A percentile compares a stretch with the other conserved stretches of the same genome.
Evolutionary conservation across 2,888 invertebrate genomes (phyloP).

Genomic region (Aleiodes alternator): DNA sequence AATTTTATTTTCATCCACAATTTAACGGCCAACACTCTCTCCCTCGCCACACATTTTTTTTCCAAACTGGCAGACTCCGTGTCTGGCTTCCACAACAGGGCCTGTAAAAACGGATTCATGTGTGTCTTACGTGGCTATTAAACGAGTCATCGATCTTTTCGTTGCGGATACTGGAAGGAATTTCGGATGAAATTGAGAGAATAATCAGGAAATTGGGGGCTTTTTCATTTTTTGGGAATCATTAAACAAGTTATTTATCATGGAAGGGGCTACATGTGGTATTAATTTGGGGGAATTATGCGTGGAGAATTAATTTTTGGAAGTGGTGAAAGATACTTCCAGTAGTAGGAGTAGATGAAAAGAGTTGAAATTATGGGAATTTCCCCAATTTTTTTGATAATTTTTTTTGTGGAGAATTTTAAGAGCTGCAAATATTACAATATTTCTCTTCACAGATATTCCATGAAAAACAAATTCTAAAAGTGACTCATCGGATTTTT

Average conservation of each 20-base stretch:
- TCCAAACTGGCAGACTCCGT: neutral
- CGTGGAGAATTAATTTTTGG: too few species aligned
- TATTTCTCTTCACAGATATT: too few species aligned
- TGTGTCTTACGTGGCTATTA: conserved; percentile 13
- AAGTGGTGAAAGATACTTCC: too few species aligned
- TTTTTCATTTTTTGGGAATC: neutral
- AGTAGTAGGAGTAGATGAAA: too few species aligned
- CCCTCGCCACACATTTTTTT: neutral
- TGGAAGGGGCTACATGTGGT: neutral
- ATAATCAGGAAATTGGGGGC: neutral
- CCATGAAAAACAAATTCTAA: too few species aligned
- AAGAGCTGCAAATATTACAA: too few species aligned
- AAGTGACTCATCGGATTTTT: too few species aligned
- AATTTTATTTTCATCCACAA: neutral
- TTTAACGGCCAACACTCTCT: neutral
- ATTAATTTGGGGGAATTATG: too few species aligned
- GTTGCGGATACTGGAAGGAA: neutral
- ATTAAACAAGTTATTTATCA: conserved; percentile 11
- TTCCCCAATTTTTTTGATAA: too few species aligned
- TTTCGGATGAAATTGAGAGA: neutral
- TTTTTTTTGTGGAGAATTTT: too few species aligned
- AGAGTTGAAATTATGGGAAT: too few species aligned
- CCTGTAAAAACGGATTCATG: conserved; percentile 13
- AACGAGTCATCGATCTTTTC: conserved; percentile 19
- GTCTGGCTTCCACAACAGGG: neutral